Percentiles rank a stretch among this genome's conserved stretches.
phyloP scores from a whole-genome alignment of 2,888 invertebrate species.

The Papilio protenor region DNA sequence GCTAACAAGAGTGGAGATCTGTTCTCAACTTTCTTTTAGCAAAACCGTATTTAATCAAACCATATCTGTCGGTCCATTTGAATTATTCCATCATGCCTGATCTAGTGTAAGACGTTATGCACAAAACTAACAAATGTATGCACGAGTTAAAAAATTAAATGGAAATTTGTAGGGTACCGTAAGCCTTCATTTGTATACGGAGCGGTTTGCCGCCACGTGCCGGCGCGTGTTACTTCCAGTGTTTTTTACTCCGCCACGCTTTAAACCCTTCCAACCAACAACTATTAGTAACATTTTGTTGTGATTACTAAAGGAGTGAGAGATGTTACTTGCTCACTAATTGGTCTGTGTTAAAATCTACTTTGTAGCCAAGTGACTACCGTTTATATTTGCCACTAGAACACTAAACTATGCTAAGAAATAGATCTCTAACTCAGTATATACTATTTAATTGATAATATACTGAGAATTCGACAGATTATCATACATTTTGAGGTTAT shows the following conservation, averaged over 20 bases:
- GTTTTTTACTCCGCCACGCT: conserved; percentile 48
- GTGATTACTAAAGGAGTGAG: conserved; percentile 18
- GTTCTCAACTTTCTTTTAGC: too few species aligned
- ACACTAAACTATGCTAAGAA: too few species aligned
- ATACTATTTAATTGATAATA: too few species aligned
- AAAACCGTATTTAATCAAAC: neutral
- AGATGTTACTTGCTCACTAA: conserved; percentile 19
- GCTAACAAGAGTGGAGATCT: too few species aligned
- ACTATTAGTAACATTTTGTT: conserved; percentile 31
- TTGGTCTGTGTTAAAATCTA: neutral
- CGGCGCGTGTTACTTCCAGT: conserved; percentile 64
- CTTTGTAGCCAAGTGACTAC: too few species aligned
- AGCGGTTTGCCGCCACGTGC: conserved; percentile 68
- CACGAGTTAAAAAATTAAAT: conserved; percentile 71
- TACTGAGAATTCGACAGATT: too few species aligned
- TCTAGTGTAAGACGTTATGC: conserved; percentile 52
- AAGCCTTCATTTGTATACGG: conserved; percentile 81
- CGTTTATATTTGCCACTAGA: neutral
- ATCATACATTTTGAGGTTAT: too few species aligned
- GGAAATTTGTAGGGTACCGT: conserved; percentile 62
- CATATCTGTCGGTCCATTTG: conserved; percentile 51
- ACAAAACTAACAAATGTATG: conserved; percentile 81
- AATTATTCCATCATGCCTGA: conserved; percentile 60
- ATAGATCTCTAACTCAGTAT: too few species aligned
- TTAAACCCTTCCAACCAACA: conserved; percentile 51